Evolutionary conservation across 1,140 invertebrate genomes (phyloP), one percentile per base, ranked within the genome.

Genomic region (Antheraea mylitta): DNA sequence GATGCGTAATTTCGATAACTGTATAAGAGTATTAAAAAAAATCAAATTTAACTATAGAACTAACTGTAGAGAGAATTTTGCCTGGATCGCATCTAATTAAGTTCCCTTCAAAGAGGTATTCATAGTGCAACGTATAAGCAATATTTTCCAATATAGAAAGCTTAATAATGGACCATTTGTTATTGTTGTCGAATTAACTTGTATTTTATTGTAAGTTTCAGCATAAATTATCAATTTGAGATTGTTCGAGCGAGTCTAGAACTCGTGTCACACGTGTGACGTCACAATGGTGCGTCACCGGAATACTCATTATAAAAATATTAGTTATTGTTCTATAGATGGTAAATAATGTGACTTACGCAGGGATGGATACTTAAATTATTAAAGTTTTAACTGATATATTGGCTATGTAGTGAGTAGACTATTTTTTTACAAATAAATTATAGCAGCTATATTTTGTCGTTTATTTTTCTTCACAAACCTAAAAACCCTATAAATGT

Each of bases 341-440:
- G 86, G 86, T 91, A 90, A 88, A 91, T 89, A 92, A 90, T 90
- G 88, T 90, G 91, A 93, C 89, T 93, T 92, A 93, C 89, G 92
- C 92, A 93, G 92, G 92, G 92, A 93, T 91, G 92, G 92, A 92
- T 92, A 93, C 92, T 93, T 93, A 93, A 92, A 92, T 92, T 92
- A 92, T 92, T 90, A 89, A 90, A 90, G 92, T 89, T 91, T 90
- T 92, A 92, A 93, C 89, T 91, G 89, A 90, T 92, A 92, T 90
- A 92, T 92, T 92, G 91, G 92, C 92, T 93, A 93, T 93, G 92
- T 93, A 93, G 92, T 91, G 89, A 87, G 91, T 93, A 93, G 92
- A 92, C 89, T 93, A 93, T 93, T 93, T 93, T 93, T 93, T 93
- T 93, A 93, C 92, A 93, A 93, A 93, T 93, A 93, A 93, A 92